Percentiles rank a stretch among this genome's conserved stretches.
Evolutionary conservation across 2,113 vertebrate genomes (phyloP).

Genomic region (Mirounga angustirostris): DNA sequence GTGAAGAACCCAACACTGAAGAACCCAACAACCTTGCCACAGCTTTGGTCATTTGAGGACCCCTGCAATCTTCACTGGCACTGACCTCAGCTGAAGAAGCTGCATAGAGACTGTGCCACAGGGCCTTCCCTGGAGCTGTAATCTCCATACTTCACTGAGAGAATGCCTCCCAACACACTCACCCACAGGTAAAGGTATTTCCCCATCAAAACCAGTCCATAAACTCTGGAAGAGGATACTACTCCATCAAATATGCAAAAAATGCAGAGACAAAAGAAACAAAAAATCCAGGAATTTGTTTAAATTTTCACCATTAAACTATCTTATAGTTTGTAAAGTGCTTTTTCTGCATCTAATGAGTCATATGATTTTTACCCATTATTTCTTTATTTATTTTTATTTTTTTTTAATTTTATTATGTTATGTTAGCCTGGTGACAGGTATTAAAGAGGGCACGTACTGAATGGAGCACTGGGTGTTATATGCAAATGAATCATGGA

Average conservation of each 20-base stretch:
- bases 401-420: too few relatives aligned
- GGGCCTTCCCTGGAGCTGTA: background rate
- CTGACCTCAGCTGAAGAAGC: background rate
- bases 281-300: background rate
- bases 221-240: background rate
- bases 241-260: background rate
- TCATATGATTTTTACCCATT: background rate
- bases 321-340: background rate
- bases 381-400: too few relatives aligned
- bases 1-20: background rate
- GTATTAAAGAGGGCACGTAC: too few relatives aligned
- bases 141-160: background rate
- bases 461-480: too few relatives aligned
- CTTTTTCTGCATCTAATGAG: background rate
- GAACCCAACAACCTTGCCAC: background rate
- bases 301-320: background rate
- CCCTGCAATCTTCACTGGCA: background rate
- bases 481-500: too few relatives aligned
- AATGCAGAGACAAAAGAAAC: background rate
- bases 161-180: background rate
- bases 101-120: background rate
- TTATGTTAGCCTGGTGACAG: too few relatives aligned
- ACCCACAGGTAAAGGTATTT: background rate
- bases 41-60: background rate
- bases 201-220: background rate